Percentiles rank a stretch among this genome's conserved stretches.
Evolutionary conservation across 2,797 vertebrate species (phyloP).

Genomic region (Hapalemur alaotrensis): DNA sequence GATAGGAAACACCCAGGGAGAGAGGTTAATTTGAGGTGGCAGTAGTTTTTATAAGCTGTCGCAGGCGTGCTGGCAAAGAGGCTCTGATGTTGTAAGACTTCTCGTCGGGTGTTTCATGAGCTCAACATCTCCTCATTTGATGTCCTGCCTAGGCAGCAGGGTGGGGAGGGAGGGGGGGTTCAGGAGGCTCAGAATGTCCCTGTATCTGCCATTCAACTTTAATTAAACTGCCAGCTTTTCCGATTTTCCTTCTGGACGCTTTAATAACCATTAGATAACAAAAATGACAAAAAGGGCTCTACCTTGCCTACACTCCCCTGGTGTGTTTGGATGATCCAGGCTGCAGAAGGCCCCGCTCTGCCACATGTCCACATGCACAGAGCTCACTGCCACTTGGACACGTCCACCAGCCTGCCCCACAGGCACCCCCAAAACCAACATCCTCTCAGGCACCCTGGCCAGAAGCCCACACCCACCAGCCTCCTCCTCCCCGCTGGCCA

Average conservation of each 20-base stretch:
- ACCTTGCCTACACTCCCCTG: neutral
- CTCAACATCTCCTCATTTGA: neutral
- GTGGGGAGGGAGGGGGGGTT: fast-evolving
- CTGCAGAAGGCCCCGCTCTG: neutral
- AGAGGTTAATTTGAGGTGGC: slow-evolving; percentile 45
- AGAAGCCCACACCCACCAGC: neutral
- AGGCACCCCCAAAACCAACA: neutral
- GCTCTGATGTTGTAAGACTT: slow-evolving; percentile 6
- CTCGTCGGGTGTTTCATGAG: neutral
- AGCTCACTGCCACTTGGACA: neutral
- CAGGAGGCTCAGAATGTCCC: neutral
- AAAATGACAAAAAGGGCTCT: neutral
- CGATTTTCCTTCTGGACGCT: slow-evolving; percentile 15
- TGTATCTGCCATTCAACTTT: slow-evolving; percentile 39
- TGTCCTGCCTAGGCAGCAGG: neutral
- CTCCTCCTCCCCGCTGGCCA: neutral
- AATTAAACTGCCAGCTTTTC: slow-evolving; percentile 62
- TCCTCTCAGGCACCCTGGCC: neutral
- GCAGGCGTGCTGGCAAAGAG: neutral
- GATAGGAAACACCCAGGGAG: neutral
- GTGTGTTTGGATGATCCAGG: neutral
- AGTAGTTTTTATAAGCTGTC: neutral
- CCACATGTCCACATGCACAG: neutral
- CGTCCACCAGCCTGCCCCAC: neutral
- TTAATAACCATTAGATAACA: slow-evolving; percentile 30